Base-by-base conservation (phyloP, 2,888 invertebrate genomes). In the Laothoe populi region DNA sequence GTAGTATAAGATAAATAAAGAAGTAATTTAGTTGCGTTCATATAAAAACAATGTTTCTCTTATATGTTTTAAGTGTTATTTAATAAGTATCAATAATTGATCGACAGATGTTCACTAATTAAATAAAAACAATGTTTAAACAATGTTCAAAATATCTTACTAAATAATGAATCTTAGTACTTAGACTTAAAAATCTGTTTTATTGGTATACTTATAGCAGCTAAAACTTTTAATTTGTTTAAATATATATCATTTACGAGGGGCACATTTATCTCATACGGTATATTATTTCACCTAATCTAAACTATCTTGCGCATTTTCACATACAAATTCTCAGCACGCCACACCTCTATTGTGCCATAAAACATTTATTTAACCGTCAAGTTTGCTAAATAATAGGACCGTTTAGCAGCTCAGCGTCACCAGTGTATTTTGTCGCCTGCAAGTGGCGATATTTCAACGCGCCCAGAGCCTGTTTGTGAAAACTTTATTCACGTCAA, bases 371-470 rank as follows among this genome's bases (percentile, higher is more conserved):
- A 53, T 53, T 11, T 19, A 53, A 19, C 31, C 53, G 35, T 35
- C 53, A 53, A 53, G 53, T 35, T 19, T 53, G 53, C 53, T 53
- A 53, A 53, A 53, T 53, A 53, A 53, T 35, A 53, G 53, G 16
- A 53, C 19, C 11, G 53, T 68, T 78, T 78, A 75, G 74, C 76
- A 73, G 75, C 78, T 78, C 78, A 63, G 62, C 71, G 78, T 77
- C 69, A 71, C 71, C 73, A 64, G 79, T 76, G 75, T 75, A 75
- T 75, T 78, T 77, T 78, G 77, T 76, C 78, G 87, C 77, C 88
- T 87, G 88, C 84, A 86, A 88, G 86, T 85, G 87, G 88, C 82
- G 82, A 88, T 86, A 88, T 82, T 79, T 79, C 80, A 81, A 72
- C 72, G 70, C 68, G 70, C 77, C 74, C 79, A 75, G 75, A 71